Conservation (phyloP, 1,140 invertebrate species). For the Sarcophaga peregrina region DNA sequence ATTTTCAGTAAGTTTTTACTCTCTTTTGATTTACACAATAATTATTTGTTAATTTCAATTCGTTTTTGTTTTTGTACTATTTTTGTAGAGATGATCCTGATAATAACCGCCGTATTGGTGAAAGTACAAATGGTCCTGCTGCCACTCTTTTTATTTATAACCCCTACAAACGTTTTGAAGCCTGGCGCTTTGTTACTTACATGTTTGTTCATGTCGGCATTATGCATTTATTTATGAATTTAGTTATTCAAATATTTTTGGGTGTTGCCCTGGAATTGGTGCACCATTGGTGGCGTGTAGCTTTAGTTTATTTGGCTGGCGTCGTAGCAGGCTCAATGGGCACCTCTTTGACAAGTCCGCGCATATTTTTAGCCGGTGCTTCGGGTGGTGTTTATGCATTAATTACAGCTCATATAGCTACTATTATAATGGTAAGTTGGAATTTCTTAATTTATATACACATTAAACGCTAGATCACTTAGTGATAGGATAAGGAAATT, state of each 20-base stretch:
- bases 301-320: slow-evolving; percentile 82
- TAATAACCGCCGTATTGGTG: slow-evolving; percentile 61
- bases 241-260: slow-evolving; percentile 90
- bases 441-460: background rate
- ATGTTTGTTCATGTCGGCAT: slow-evolving; percentile 97
- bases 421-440: slow-evolving; percentile 86
- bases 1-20: slow-evolving; percentile 60
- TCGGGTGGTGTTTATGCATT: slow-evolving; percentile 96
- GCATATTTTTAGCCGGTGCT: slow-evolving; percentile 89
- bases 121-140: slow-evolving; percentile 75
- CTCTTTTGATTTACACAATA: background rate
- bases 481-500: too few species aligned
- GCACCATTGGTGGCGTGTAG: slow-evolving; percentile 91
- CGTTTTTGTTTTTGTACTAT: slow-evolving; percentile 45
- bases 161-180: slow-evolving; percentile 86
- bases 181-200: slow-evolving; percentile 93
- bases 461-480: too few species aligned
- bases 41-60: background rate
- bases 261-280: slow-evolving; percentile 96
- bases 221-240: slow-evolving; percentile 88
- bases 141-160: slow-evolving; percentile 88
- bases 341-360: slow-evolving; percentile 90
- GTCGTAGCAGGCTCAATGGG: slow-evolving; percentile 88
- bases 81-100: slow-evolving; percentile 62
- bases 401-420: slow-evolving; percentile 94